Base-by-base conservation (phyloP, 2,888 invertebrate genomes). In the Dryomyza anilis region DNA sequence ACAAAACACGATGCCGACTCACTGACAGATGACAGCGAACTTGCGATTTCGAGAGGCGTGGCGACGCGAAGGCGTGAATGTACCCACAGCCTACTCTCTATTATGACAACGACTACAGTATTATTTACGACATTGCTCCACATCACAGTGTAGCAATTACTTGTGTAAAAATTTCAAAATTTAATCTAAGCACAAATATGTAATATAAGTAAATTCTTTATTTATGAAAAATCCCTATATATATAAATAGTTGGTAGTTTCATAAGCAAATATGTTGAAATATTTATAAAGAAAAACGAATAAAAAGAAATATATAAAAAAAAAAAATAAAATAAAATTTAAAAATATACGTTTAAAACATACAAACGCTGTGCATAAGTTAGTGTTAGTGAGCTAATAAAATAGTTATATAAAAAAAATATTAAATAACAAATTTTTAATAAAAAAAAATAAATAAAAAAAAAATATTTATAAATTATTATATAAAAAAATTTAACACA, bases 1-100 rank as follows among this genome's bases (percentile, higher is more conserved):
- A 70, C 65, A 7, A 80, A 80, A 50, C 80, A 82, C 27, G 83
- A 82, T 67, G 82, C 82, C 63, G 78, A 82, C 63, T 81, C 80
- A 33, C 65, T 82, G 12, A 81, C 83, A 52, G 77, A 83, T 62
- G 80, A 80, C 59, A 74, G 74, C 68, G 80, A 81, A 8, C 14
- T 64, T 64, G 53, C 45, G 62, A 63, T 23, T 50, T 52, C 27
- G 10, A n/a, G n/a, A n/a, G 39, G 61, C 39, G 43, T 61, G 61
- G 43, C 61, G 19, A n/a, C n/a, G n/a, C n/a, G n/a, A n/a, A n/a
- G n/a, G n/a, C n/a, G n/a, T n/a, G n/a, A n/a, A n/a, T n/a, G n/a
- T n/a, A n/a, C n/a, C n/a, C n/a, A n/a, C n/a, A n/a, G n/a, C n/a
- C n/a, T n/a, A 53, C 7, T 16, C 2, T 4, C 36, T 19, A 19